Evolutionary conservation across 2,888 invertebrate species (phyloP), one percentile per base, ranked within the genome.

Genomic region (Diarsia rubi): DNA sequence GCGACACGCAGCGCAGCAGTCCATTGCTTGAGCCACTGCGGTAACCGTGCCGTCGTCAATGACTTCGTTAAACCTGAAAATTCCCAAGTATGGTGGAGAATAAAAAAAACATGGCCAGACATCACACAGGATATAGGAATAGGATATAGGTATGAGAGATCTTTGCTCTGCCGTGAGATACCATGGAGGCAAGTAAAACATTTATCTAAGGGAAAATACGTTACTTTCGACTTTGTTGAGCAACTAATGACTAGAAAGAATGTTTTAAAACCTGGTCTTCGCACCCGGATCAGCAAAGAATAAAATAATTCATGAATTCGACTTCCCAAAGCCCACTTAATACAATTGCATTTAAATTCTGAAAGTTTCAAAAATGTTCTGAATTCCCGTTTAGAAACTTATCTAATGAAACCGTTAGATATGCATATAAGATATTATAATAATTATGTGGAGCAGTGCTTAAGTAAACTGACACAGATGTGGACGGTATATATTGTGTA

Each of bases 391-490:
- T 27, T 45, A 31, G 6, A 21, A 24, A 14, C 9, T 24, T 9
- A 80, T 57, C 27, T 49, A 9, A n/a, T 8, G 37, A 60, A 75
- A 24, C 78, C 76, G 82, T 81, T 78, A 62, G 11, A 37, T 45
- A 44, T 12, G 21, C 19, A n/a, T 24, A 11, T 19, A 47, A 12
- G 12, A 47, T 69, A 19, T 47, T 71, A 21, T 44, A 31, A 57
- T 77, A 57, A 75, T 52, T 52, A 65, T 65, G 60, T 75, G 66
- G 21, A 42, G 49, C 44, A 49, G 42, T 47, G 67, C 24, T 70
- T 71, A 64, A 71, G 63, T 79, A 83, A 83, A 83, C 79, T 52
- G 21, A 72, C 63, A 71, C 79, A 79, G 57, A 79, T 79, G 79
- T 67, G 54, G 8, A 52, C 42, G 59, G 49, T 60, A 27, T 42